phyloP scores from a whole-genome alignment of 2,797 vertebrate species.

The Lindbergichthys nudifrons region DNA sequence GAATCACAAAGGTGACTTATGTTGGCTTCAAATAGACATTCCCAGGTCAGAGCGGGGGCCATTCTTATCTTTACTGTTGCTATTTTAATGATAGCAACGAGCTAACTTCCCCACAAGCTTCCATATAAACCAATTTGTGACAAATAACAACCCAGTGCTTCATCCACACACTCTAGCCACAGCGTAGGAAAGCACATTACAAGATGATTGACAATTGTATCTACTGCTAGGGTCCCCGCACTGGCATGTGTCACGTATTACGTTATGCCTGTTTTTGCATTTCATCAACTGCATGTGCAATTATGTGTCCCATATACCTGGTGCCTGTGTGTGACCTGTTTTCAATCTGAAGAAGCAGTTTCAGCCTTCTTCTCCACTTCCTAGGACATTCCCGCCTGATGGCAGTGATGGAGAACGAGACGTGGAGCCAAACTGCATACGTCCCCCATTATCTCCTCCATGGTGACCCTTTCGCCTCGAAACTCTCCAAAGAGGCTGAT shows the following conservation, averaged over 20 bases:
- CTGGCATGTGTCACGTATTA: neutral
- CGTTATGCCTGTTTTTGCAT: neutral
- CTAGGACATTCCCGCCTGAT: slow-evolving; percentile 72
- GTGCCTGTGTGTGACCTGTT: neutral
- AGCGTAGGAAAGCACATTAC: no score
- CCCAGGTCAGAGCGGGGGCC: no score
- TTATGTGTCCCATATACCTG: slow-evolving; percentile 7
- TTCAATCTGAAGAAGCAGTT: slow-evolving; percentile 14
- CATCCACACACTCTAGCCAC: no score
- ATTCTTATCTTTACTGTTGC: no score
- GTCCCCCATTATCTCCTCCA: slow-evolving; percentile 85
- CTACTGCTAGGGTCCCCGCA: neutral
- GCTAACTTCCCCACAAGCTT: no score
- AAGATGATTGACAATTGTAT: no score
- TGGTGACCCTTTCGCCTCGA: slow-evolving; percentile 91
- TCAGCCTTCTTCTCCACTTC: slow-evolving; percentile 41
- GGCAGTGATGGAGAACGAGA: slow-evolving; percentile 83
- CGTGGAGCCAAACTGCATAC: slow-evolving; percentile 69
- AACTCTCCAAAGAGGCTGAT: slow-evolving; percentile 92
- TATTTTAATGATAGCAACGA: no score
- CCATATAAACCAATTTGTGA: no score
- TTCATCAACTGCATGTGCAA: neutral
- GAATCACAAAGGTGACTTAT: no score
- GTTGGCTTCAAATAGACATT: no score
- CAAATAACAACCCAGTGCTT: no score